A percentile compares a stretch with the other conserved stretches of the same genome.
These are phyloP conservation scores for Cheilosia scutellata DNA, from an alignment of 2,888 invertebrate species.

Conservation along the genomic window DNA sequence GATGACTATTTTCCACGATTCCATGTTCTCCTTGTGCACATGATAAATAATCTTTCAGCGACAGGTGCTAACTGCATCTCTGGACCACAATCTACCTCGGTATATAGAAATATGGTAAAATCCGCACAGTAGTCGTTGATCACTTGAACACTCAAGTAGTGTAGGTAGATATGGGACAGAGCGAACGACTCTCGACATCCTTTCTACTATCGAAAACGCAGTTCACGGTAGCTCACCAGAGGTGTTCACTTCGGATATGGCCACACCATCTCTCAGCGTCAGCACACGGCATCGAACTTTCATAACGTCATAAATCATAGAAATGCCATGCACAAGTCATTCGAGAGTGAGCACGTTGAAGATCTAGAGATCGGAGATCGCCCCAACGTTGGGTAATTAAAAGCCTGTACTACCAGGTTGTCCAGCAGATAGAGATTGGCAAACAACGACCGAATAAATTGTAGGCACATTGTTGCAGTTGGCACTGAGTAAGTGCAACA, in stretches of 20 bases:
- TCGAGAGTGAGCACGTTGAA: slow-evolving; percentile 56
- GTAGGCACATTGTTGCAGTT: slow-evolving; percentile 61
- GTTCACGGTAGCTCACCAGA: slow-evolving; percentile 71
- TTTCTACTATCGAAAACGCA: slow-evolving; percentile 56
- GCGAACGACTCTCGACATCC: slow-evolving; percentile 47
- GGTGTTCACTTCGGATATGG: slow-evolving; percentile 9
- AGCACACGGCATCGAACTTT: slow-evolving; percentile 58
- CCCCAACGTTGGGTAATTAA: slow-evolving; percentile 68
- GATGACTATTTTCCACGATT: slow-evolving; percentile 72
- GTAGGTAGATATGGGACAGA: slow-evolving; percentile 70
- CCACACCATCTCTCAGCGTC: slow-evolving; percentile 32
- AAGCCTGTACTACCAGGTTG: slow-evolving; percentile 61
- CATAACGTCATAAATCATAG: slow-evolving; percentile 73
- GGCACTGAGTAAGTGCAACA: slow-evolving; percentile 46
- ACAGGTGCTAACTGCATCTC: slow-evolving; percentile 72
- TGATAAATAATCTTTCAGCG: slow-evolving; percentile 73
- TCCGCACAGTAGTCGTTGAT: slow-evolving; percentile 74
- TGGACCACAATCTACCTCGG: background rate
- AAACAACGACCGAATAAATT: slow-evolving; percentile 63
- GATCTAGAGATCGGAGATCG: slow-evolving; percentile 41
- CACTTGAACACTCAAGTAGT: slow-evolving; percentile 73
- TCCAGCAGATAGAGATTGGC: slow-evolving; percentile 62
- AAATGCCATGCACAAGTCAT: slow-evolving; percentile 71
- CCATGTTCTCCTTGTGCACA: slow-evolving; percentile 71
- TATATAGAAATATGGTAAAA: slow-evolving; percentile 61